These are phyloP conservation scores for Calypte anna DNA, from an alignment of 2,113 vertebrate species.

Conservation along the genomic window DNA sequence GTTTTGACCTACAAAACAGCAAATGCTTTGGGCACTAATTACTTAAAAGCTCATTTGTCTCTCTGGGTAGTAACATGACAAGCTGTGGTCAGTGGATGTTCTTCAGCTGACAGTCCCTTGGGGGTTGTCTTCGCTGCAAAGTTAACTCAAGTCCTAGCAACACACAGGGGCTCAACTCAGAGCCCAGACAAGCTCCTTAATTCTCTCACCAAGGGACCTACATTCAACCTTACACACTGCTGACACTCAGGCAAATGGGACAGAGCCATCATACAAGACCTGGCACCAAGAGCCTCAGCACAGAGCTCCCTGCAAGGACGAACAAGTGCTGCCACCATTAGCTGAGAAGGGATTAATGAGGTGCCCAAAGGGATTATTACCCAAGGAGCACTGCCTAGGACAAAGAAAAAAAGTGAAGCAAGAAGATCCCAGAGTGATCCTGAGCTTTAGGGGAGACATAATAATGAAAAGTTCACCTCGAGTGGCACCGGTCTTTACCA, in stretches of 20 bases:
- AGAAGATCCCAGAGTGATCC: background rate
- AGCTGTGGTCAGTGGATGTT: slow-evolving; percentile 48
- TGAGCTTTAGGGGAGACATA: rapidly evolving
- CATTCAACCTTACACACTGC: background rate
- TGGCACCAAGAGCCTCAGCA: rapidly evolving
- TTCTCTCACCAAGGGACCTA: slow-evolving; percentile 4
- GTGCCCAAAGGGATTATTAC: background rate
- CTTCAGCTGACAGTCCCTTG: slow-evolving; percentile 53
- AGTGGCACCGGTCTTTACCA: background rate
- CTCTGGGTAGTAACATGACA: background rate
- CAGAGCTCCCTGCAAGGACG: background rate
- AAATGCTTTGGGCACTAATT: slow-evolving; percentile 68
- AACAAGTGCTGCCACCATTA: background rate
- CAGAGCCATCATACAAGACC: background rate
- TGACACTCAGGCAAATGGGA: background rate
- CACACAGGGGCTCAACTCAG: slow-evolving; percentile 10
- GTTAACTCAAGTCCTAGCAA: slow-evolving; percentile 56
- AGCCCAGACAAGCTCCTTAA: slow-evolving; percentile 33
- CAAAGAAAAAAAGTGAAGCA: background rate
- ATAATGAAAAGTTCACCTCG: background rate
- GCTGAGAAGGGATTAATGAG: background rate
- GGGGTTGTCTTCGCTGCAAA: slow-evolving; percentile 36
- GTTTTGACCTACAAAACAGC: slow-evolving; percentile 65
- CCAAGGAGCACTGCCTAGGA: background rate
- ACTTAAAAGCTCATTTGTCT: slow-evolving; percentile 55